These are phyloP conservation scores for Microcebus murinus DNA, from an alignment of 2,113 vertebrate genomes.

Conservation along the genomic window DNA sequence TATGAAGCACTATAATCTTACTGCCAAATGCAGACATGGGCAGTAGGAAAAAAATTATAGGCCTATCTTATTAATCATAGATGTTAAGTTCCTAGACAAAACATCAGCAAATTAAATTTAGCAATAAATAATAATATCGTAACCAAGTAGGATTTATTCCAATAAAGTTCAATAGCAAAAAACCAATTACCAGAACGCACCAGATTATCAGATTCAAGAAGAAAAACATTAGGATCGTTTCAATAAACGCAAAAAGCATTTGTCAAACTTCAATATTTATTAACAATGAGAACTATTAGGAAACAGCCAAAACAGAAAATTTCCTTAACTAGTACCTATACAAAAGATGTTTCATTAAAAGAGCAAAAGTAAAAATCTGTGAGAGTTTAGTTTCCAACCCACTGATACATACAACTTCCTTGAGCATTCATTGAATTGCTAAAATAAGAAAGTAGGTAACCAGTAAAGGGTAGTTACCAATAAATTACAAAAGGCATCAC, in stretches of 20 bases:
- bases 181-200: not conserved
- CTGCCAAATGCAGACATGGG: not conserved
- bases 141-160: not conserved
- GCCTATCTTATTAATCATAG: not conserved
- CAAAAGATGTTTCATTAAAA: not conserved
- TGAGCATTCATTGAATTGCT: not conserved
- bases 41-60: not conserved
- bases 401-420: not conserved
- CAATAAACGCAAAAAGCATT: not conserved
- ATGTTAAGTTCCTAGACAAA: not conserved
- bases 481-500: not conserved
- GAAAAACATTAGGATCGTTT: not conserved
- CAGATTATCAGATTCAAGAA: not conserved
- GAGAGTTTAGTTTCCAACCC: not conserved
- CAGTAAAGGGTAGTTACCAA: not conserved
- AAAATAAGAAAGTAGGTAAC: not conserved
- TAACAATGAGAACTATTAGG: not conserved
- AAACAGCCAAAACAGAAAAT: not conserved
- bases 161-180: not conserved
- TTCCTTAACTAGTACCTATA: not conserved
- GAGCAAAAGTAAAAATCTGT: not conserved
- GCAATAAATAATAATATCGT: not conserved
- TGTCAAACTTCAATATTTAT: not conserved
- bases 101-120: not conserved
- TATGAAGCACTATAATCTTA: not conserved